Conservation (phyloP, 1,140 invertebrate genomes). For the Drosophila gunungcola region DNA sequence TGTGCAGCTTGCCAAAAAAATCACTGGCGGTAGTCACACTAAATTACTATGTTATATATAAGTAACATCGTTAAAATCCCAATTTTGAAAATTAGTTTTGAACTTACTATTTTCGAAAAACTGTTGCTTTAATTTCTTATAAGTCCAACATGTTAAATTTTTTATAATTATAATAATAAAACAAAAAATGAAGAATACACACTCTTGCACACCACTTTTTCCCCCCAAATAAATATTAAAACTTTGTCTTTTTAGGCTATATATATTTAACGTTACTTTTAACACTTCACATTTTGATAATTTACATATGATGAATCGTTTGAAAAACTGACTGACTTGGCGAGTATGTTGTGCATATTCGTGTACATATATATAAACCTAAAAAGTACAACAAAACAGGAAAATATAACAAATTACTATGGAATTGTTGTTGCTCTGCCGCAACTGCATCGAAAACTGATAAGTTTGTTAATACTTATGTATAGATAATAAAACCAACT, state of each 20-base stretch:
- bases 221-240: background rate
- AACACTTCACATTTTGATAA: constrained; percentile 68
- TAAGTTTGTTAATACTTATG: constrained; percentile 76
- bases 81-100: background rate
- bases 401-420: constrained; percentile 75
- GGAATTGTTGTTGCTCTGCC: constrained; percentile 69
- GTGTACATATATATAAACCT: constrained; percentile 59
- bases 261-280: constrained; percentile 71
- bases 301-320: constrained; percentile 71
- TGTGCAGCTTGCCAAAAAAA: background rate
- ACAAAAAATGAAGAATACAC: background rate
- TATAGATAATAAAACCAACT: constrained; percentile 61
- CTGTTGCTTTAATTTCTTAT: background rate
- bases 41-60: background rate
- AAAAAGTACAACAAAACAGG: constrained; percentile 79
- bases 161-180: constrained; percentile 2
- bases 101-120: background rate
- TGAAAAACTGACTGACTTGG: constrained; percentile 61
- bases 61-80: background rate
- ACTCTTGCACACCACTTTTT: background rate
- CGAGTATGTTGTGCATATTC: constrained; percentile 47
- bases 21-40: background rate
- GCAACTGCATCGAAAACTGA: constrained; percentile 69
- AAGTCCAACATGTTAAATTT: background rate
- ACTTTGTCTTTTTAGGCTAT: constrained; percentile 73